Conservation (phyloP, 2,113 vertebrate species). For the Bubo blakistoni region DNA sequence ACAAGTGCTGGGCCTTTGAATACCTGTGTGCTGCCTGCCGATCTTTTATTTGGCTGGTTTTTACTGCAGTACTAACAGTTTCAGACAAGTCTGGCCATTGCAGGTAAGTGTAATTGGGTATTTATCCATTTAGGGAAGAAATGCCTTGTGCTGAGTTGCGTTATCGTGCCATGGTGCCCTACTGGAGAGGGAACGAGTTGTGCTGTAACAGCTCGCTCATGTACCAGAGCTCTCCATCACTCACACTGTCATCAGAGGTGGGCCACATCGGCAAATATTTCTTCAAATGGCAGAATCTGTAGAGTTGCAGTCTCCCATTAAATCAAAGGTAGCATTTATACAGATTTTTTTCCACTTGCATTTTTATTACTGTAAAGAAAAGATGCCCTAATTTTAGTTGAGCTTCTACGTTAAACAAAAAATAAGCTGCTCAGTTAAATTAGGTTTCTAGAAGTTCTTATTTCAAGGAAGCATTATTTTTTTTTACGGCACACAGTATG, state of each 20-base stretch:
- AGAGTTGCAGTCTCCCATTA: neutral
- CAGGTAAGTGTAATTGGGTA: neutral
- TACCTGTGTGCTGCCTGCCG: neutral
- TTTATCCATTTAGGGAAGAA: neutral
- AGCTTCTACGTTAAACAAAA: neutral
- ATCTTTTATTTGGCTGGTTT: neutral
- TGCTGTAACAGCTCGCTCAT: neutral
- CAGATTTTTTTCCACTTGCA: neutral
- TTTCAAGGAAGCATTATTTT: neutral
- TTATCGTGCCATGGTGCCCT: neutral
- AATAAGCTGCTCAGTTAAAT: neutral
- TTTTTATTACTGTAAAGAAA: neutral
- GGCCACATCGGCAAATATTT: neutral
- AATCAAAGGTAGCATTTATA: neutral
- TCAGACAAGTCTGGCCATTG: neutral
- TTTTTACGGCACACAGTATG: neutral
- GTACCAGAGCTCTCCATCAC: neutral
- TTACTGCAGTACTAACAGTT: neutral
- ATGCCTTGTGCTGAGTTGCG: neutral
- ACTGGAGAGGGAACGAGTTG: neutral
- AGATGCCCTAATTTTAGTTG: neutral
- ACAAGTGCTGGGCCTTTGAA: neutral
- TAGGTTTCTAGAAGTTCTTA: neutral
- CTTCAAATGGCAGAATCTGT: neutral
- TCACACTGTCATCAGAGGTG: fast-evolving